phyloP scores from a whole-genome alignment of 2,888 invertebrate genomes.

The Drosophila anomalata region DNA sequence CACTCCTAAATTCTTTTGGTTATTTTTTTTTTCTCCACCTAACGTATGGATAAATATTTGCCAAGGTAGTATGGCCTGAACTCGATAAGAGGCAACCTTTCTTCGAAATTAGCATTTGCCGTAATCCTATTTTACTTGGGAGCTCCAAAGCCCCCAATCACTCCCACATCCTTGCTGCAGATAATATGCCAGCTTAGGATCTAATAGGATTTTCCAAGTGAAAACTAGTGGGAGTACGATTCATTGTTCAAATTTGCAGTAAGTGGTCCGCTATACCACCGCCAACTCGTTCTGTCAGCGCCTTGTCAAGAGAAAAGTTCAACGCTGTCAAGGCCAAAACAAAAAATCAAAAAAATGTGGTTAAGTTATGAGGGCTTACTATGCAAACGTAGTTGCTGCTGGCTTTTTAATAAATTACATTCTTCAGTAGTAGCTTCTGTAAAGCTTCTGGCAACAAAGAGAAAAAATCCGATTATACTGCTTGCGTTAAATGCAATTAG shows the following conservation, averaged over 20 bases:
- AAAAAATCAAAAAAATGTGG: slow-evolving; percentile 1
- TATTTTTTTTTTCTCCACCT: background rate
- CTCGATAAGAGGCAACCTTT: background rate
- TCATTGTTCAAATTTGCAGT: slow-evolving; percentile 6
- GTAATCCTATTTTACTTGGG: slow-evolving; percentile 5
- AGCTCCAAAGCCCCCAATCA: slow-evolving; percentile 3
- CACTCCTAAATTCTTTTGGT: slow-evolving; percentile 5
- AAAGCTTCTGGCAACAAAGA: background rate
- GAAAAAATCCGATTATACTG: slow-evolving; percentile 7
- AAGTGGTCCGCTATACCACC: background rate
- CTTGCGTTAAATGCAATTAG: slow-evolving; percentile 25
- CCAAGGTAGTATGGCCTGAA: background rate
- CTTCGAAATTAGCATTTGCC: slow-evolving; percentile 1
- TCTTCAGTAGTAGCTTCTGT: slow-evolving; percentile 12
- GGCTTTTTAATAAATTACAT: slow-evolving; percentile 18
- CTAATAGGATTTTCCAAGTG: slow-evolving; percentile 15
- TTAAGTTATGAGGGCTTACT: slow-evolving; percentile 2
- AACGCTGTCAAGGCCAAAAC: slow-evolving; percentile 7
- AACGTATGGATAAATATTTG: slow-evolving; percentile 20
- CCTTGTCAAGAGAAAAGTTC: slow-evolving; percentile 11
- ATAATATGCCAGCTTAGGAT: slow-evolving; percentile 20
- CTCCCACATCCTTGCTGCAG: background rate
- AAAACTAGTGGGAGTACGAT: background rate
- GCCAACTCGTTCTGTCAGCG: slow-evolving; percentile 13
- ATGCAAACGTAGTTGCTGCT: slow-evolving; percentile 12